A percentile compares a stretch with the other conserved stretches of the same genome.
Evolutionary conservation across 35 echinoderm and acorn worm genomes (phyloP).

Genomic region (Strongylocentrotus purpuratus): DNA sequence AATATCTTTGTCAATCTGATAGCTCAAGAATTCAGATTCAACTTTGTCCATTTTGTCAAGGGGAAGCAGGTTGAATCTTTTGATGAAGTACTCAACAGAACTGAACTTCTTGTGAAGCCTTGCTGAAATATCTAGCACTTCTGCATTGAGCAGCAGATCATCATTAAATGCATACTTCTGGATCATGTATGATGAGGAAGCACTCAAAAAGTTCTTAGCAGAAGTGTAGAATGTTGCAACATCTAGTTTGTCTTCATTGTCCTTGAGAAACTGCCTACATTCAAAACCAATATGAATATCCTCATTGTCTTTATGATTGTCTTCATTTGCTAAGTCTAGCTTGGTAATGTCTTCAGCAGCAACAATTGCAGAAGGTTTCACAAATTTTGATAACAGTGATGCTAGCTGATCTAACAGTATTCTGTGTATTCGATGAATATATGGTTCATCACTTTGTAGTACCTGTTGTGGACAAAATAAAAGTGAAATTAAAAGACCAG

Average conservation of each 20-base stretch:
- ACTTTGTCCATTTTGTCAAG: too few species aligned
- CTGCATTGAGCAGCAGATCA: neutral
- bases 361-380: neutral
- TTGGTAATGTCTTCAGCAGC: neutral
- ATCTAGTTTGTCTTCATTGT: neutral
- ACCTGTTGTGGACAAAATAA: neutral
- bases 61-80: neutral
- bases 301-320: neutral
- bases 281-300: slow-evolving; percentile 18
- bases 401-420: slow-evolving; percentile 25
- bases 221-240: neutral
- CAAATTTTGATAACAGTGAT: neutral
- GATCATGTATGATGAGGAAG: neutral
- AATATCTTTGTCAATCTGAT: too few species aligned
- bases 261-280: neutral
- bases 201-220: neutral
- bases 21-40: too few species aligned
- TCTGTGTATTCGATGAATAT: neutral
- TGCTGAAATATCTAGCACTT: neutral
- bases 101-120: neutral
- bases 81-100: neutral
- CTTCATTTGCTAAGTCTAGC: neutral
- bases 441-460: neutral
- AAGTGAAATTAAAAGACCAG: too few species aligned
- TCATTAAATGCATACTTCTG: neutral